Percentiles rank a stretch among this genome's conserved stretches.
These are phyloP conservation scores for Eciton burchellii DNA, from an alignment of 1,140 invertebrate species.

Conservation along the genomic window DNA sequence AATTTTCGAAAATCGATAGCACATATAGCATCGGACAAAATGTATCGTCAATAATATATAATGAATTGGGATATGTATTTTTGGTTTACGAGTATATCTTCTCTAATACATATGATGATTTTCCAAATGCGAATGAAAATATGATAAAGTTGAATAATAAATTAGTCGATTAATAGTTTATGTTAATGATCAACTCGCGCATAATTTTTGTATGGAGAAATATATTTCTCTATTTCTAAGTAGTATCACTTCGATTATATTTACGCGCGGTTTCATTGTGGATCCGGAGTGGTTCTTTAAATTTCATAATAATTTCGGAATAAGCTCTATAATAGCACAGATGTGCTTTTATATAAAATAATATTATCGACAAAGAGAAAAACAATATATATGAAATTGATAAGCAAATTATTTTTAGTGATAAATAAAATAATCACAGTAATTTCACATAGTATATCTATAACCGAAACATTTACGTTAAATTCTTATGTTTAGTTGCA, in stretches of 20 bases:
- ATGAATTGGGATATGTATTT: neutral
- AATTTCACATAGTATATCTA: neutral
- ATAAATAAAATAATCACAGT: neutral
- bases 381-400: neutral
- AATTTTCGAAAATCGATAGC: neutral
- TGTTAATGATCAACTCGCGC: neutral
- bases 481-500: neutral
- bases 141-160: neutral
- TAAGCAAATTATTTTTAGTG: neutral
- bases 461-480: conserved; percentile 3
- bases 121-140: neutral
- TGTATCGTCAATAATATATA: conserved; percentile 2
- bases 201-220: conserved; percentile 18
- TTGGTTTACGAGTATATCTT: conserved; percentile 27
- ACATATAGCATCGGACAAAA: neutral
- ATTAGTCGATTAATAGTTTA: conserved; percentile 23
- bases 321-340: neutral
- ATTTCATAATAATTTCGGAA: conserved; percentile 31
- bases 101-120: neutral
- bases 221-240: too few relatives aligned
- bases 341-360: neutral
- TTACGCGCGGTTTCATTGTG: conserved; percentile 28
- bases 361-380: neutral
- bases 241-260: conserved; percentile 6
- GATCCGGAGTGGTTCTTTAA: conserved; percentile 54